phyloP scores from a whole-genome alignment of 1,140 invertebrate species.

The Lineus longissimus region DNA sequence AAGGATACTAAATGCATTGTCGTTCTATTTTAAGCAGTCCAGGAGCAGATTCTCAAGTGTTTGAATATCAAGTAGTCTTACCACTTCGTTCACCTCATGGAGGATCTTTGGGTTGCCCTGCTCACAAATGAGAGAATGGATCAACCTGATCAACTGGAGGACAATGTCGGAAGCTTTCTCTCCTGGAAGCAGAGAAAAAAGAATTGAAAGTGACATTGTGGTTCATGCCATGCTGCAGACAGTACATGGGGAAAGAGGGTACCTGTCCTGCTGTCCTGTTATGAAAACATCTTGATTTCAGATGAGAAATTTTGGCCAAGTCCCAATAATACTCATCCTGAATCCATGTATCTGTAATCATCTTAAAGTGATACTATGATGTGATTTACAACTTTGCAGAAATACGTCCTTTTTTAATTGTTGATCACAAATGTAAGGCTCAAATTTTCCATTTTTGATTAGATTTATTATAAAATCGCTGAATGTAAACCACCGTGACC shows the following conservation, averaged over 20 bases:
- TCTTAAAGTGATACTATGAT: not conserved
- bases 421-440: no score
- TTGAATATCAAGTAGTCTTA: slow-evolving; percentile 10
- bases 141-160: slow-evolving; percentile 25
- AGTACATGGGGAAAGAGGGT: not conserved
- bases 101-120: slow-evolving; percentile 23
- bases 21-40: no score
- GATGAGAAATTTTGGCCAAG: not conserved
- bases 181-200: slow-evolving; percentile 19
- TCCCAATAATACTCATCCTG: not conserved
- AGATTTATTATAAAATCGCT: no score
- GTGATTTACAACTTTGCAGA: no score
- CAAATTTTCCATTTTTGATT: no score
- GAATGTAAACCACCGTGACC: no score
- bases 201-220: not conserved
- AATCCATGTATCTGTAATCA: not conserved
- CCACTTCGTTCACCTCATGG: slow-evolving; percentile 27
- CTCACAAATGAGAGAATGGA: slow-evolving; percentile 35
- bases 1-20: no score
- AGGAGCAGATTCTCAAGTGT: not conserved
- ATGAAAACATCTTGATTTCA: no score
- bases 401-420: no score
- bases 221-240: not conserved
- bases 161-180: slow-evolving; percentile 28
- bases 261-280: no score